These are phyloP conservation scores for Syngnathoides biaculeatus DNA, from an alignment of 2,113 vertebrate species.

Conservation along the genomic window DNA sequence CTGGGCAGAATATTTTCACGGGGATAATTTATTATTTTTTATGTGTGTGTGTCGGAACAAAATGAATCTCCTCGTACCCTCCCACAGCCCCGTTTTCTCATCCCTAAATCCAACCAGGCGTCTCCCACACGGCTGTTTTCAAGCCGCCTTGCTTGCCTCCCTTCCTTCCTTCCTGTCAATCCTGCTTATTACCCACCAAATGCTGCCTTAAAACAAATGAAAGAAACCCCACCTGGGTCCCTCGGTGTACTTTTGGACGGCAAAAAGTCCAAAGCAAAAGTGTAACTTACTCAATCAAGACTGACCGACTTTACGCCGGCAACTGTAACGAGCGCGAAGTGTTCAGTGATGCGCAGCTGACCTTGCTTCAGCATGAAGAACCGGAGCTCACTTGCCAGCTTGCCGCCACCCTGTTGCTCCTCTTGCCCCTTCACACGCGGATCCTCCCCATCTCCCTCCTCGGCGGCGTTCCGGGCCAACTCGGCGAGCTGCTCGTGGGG, in stretches of 20 bases:
- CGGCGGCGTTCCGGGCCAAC: slow-evolving; percentile 15
- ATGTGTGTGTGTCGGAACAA: slow-evolving; percentile 55
- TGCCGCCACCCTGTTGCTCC: slow-evolving; percentile 62
- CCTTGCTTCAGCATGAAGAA: slow-evolving; percentile 44
- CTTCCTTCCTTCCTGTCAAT: slow-evolving; percentile 46
- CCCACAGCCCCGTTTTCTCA: slow-evolving; percentile 34
- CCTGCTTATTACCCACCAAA: slow-evolving; percentile 62
- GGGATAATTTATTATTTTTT: slow-evolving; percentile 32
- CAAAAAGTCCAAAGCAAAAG: slow-evolving; percentile 18
- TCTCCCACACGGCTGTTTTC: slow-evolving; percentile 64
- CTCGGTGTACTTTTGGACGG: slow-evolving; percentile 24
- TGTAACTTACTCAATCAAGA: slow-evolving; percentile 42
- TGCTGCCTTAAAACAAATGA: slow-evolving; percentile 30
- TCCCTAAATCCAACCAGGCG: slow-evolving; percentile 48
- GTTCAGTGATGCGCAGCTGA: slow-evolving; percentile 32
- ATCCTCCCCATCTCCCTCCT: slow-evolving; percentile 54
- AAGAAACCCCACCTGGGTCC: slow-evolving; percentile 33
- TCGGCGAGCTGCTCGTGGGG: slow-evolving; percentile 48
- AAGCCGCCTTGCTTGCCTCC: slow-evolving; percentile 48
- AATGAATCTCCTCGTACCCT: slow-evolving; percentile 60
- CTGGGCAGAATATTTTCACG: slow-evolving; percentile 33
- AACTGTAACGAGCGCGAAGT: slow-evolving; percentile 13
- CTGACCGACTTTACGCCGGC: not conserved
- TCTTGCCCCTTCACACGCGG: slow-evolving; percentile 47
- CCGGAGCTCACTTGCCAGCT: slow-evolving; percentile 34